Evolutionary conservation across 2,797 vertebrate genomes (phyloP), one percentile per base, ranked within the genome.

Genomic region (Echeneis naucrates): DNA sequence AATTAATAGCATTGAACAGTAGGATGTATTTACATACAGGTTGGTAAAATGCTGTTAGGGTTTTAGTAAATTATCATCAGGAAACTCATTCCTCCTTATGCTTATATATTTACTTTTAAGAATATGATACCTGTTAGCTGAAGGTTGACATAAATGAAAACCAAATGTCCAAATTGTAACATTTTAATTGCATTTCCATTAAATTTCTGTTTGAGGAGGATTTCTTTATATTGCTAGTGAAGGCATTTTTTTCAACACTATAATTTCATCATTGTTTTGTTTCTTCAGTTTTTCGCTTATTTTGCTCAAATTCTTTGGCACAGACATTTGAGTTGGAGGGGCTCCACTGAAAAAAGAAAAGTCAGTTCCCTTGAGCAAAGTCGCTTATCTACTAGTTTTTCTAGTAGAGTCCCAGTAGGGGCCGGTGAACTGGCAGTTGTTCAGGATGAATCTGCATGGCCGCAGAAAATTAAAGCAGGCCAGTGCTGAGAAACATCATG

Each of bases 371-470:
- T 21, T 33, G 26, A 33, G 50, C 55, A 27, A 57, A 37, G 47
- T 6, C n/a, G 30, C 40, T 74, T 40, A 61, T 67, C 16, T 53
- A 23, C 50, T 32, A 27, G 37, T 77, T 76, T 62, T 72, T 68
- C n/a, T 60, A n/a, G 52, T 40, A 45, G 42, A 50, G 57, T 26
- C 68, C 54, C 60, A 62, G 14, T 10, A 5, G 64, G 58, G 56
- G 54, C 33, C 68, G 44, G 21, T 38, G 32, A 48, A 12, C 72
- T 37, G 71, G 62, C 72, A 65, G 72, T 58, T 52, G 54, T 48
- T 67, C 47, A 53, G 78, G 54, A 65, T 83, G 82, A 87, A 75
- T 72, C 71, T 72, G 79, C 69, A 58, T 14, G 23, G 32, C 62
- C 45, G 69, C 59, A 9, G 45, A 19, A 70, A 75, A 75, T 74